Evolutionary conservation across 2,888 invertebrate species (phyloP).

Genomic region (Amaurobius ferox): DNA sequence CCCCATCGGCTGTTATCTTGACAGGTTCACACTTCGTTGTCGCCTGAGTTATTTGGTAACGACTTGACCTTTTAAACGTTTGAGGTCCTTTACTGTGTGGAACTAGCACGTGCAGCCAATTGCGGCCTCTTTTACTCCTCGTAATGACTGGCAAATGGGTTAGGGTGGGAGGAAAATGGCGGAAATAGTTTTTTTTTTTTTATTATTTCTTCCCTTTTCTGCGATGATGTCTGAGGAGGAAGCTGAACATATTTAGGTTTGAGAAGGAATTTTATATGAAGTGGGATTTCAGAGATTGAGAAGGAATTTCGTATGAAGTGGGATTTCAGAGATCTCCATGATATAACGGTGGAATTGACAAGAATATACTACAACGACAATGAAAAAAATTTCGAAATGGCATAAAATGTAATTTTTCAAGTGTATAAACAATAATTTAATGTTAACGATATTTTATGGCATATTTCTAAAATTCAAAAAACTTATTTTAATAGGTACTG

Average conservation of each 20-base stretch:
- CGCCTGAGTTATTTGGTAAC: not conserved
- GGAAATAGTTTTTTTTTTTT: not conserved
- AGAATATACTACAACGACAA: too few species aligned
- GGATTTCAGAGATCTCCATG: too few species aligned
- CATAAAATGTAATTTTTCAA: too few species aligned
- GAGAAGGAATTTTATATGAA: not conserved
- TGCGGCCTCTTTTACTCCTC: not conserved
- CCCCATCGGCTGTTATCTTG: not conserved
- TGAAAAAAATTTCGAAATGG: too few species aligned
- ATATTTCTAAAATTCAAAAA: too few species aligned
- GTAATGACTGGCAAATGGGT: not conserved
- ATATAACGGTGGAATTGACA: too few species aligned
- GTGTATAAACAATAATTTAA: too few species aligned
- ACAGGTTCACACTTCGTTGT: not conserved
- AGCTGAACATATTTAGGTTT: not conserved
- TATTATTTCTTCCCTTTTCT: not conserved
- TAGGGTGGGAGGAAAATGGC: not conserved
- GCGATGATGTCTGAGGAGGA: not conserved
- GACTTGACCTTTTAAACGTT: slow-evolving; percentile 3
- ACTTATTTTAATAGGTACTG: too few species aligned
- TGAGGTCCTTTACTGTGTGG: not conserved
- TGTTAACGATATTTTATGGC: too few species aligned
- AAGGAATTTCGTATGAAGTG: too few species aligned
- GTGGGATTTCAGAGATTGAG: too few species aligned
- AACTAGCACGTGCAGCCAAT: slow-evolving; percentile 6